Base-by-base conservation (phyloP, 2,888 invertebrate genomes). In the Drosophila gaucha region DNA sequence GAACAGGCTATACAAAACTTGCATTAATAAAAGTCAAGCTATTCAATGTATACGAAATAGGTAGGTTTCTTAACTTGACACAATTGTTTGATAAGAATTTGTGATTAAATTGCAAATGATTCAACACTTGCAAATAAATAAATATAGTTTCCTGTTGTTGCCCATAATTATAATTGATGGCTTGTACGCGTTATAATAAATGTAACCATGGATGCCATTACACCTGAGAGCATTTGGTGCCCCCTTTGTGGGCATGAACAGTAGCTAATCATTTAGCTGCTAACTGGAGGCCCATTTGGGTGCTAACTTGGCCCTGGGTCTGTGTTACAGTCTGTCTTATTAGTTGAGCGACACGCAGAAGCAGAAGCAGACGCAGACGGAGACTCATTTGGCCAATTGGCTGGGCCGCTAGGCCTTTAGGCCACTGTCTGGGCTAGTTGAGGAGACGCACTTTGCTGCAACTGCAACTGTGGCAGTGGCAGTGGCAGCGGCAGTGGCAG, bases 291-390 rank as follows among this genome's bases (percentile, higher is more conserved):
- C 24, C 38, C 54, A 49, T 51, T 59, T 56, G 24, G 10, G 31
- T 3, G 6, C 18, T n/a, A 33, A 31, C 22, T 22, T 10, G 5
- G 30, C 39, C n/a, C 35, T 43, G 51, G 18, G 20, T 6, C 2
- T 64, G 52, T n/a, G n/a, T n/a, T n/a, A n/a, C 58, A 60, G 73
- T 67, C 65, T 44, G 63, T 66, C 60, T 65, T 67, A 80, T 79
- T 79, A 77, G 79, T 67, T 69, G 70, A 20, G 65, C 65, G 68
- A 69, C 68, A 64, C 60, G 70, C 74, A 77, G 73, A 12, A 39
- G 16, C 26, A 12, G 16, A 8, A 5, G 39, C 16, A 30, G 55
- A 44, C 18, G 18, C 38, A 36, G 26, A 52, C 28, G 20, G 43
- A 6, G 62, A 38, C 9, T 16, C 24, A 43, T 41, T 58, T 69